phyloP scores from a whole-genome alignment of 1,140 invertebrate species.

The Drosophila ambigua region DNA sequence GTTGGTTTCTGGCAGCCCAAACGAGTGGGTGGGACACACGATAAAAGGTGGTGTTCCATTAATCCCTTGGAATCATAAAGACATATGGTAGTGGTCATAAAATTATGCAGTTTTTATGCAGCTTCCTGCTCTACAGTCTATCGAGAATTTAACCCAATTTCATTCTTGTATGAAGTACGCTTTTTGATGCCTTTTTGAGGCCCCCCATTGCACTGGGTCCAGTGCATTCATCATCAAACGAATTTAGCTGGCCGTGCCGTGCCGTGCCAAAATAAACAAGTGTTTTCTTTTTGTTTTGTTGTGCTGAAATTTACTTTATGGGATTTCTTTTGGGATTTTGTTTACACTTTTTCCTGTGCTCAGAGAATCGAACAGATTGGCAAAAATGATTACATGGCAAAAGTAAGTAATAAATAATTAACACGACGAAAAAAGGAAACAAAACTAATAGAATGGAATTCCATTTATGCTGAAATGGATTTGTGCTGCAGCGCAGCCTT shows the following conservation, averaged over 20 bases:
- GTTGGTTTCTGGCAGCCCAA: no score
- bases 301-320: slow-evolving; percentile 16
- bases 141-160: slow-evolving; percentile 20
- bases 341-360: slow-evolving; percentile 29
- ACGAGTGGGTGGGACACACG: no score
- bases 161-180: slow-evolving; percentile 27
- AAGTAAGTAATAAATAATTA: slow-evolving; percentile 12
- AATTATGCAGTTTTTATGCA: not conserved
- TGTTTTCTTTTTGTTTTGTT: slow-evolving; percentile 14
- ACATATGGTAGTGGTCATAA: not conserved
- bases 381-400: not conserved
- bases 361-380: not conserved
- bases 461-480: not conserved
- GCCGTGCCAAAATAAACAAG: slow-evolving; percentile 39
- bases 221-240: slow-evolving; percentile 49
- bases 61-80: no score
- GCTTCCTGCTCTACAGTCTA: slow-evolving; percentile 6
- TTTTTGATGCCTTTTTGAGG: slow-evolving; percentile 36
- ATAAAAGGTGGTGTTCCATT: no score
- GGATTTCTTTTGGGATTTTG: slow-evolving; percentile 12
- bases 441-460: slow-evolving; percentile 6
- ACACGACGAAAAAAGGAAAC: slow-evolving; percentile 24
- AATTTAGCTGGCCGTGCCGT: slow-evolving; percentile 16
- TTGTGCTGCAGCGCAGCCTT: not conserved
- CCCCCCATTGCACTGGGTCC: slow-evolving; percentile 1